Evolutionary conservation across 2,888 invertebrate genomes (phyloP).

Genomic region (Diarsia dahlii): DNA sequence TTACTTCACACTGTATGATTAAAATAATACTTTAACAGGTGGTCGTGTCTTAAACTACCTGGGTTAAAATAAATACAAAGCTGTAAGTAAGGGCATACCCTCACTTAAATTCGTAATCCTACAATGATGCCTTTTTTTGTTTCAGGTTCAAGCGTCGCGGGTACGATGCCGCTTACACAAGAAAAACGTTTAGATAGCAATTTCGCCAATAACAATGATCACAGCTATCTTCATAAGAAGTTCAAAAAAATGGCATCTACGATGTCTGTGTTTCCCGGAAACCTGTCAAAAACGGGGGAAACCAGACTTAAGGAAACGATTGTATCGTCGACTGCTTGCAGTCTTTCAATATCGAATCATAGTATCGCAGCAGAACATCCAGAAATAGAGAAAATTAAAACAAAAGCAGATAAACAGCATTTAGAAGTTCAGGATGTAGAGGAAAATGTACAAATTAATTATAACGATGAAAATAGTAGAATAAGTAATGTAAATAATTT

Average conservation of each 20-base stretch:
- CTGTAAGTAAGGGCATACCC: not conserved
- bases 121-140: constrained; percentile 56
- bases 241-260: constrained; percentile 96
- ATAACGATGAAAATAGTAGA: constrained; percentile 86
- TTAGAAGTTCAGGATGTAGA: constrained; percentile 75
- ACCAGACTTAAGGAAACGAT: constrained; percentile 80
- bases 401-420: constrained; percentile 75
- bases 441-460: constrained; percentile 90
- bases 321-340: constrained; percentile 77
- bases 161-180: constrained; percentile 88
- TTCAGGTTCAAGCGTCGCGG: constrained; percentile 86
- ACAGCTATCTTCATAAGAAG: constrained; percentile 97
- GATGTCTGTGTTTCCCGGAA: constrained; percentile 83
- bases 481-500: constrained; percentile 88
- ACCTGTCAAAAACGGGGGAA: constrained; percentile 79
- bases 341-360: constrained; percentile 84
- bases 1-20: not conserved
- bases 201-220: constrained; percentile 91
- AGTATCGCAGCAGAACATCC: constrained; percentile 88
- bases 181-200: constrained; percentile 88
- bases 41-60: not conserved
- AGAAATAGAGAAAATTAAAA: constrained; percentile 87
- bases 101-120: too few relatives aligned
- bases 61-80: not conserved
- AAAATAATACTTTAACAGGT: not conserved